phyloP scores from a whole-genome alignment of 2,797 vertebrate genomes.

The Spinibarbus caldwelli region DNA sequence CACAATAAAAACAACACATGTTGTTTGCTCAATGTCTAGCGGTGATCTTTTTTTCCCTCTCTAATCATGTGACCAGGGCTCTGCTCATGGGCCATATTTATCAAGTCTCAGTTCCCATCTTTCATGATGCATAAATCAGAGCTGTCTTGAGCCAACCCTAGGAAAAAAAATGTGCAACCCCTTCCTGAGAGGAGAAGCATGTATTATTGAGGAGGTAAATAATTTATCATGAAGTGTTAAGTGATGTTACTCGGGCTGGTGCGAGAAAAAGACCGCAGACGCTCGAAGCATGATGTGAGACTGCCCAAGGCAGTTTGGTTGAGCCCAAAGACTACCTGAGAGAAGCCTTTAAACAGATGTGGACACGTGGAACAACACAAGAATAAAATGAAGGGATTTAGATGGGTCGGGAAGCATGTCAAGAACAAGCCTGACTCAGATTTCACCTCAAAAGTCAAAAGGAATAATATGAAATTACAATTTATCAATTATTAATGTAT shows the following conservation, averaged over 20 bases:
- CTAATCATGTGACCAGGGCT: conserved; percentile 7
- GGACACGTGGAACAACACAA: background rate
- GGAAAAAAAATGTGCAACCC: conserved; percentile 48
- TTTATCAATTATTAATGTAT: background rate
- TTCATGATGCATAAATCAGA: conserved; percentile 62
- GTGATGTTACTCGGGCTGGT: conserved; percentile 66
- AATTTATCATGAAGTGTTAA: conserved; percentile 72
- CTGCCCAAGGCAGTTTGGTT: conserved; percentile 6
- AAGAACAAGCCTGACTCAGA: background rate
- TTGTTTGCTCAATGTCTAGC: background rate
- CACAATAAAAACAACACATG: conserved; percentile 6
- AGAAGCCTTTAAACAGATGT: background rate
- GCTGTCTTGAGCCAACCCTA: conserved; percentile 45
- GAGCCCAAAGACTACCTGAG: conserved; percentile 6
- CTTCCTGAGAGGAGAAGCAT: conserved; percentile 59
- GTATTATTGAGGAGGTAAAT: conserved; percentile 77
- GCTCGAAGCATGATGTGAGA: conserved; percentile 25
- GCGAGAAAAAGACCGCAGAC: background rate
- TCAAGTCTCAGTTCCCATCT: conserved; percentile 45
- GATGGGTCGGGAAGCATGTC: background rate
- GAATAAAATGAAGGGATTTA: background rate
- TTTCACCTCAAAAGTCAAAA: background rate
- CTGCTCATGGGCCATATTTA: conserved; percentile 26
- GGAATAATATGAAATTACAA: background rate
- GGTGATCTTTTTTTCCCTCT: conserved; percentile 23